Evolutionary conservation across 1,140 invertebrate species (phyloP).

Genomic region (Prorops nasuta): DNA sequence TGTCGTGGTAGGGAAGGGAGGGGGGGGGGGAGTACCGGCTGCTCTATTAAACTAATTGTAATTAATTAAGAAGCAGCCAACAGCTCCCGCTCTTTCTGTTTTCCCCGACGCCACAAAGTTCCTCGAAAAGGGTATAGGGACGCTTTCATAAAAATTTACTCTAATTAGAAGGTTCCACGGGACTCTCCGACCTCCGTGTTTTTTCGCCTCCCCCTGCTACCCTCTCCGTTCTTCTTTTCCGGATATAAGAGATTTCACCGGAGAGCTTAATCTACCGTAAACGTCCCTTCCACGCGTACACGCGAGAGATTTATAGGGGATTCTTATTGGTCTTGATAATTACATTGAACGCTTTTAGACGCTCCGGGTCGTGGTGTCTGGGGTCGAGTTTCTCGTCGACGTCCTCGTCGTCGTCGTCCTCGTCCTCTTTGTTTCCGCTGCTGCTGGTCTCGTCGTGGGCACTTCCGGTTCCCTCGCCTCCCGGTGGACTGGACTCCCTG

Average conservation of each 20-base stretch:
- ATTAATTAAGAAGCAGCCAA: constrained; percentile 47
- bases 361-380: constrained; percentile 88
- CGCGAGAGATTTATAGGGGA: neutral
- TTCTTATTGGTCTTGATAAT: no score
- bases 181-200: no score
- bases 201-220: no score
- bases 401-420: constrained; percentile 91
- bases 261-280: no score
- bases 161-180: constrained; percentile 25
- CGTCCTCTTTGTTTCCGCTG: constrained; percentile 87
- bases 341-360: constrained; percentile 96
- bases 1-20: neutral
- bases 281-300: no score
- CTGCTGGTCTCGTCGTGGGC: constrained; percentile 88
- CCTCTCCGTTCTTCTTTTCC: neutral
- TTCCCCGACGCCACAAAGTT: constrained; percentile 13
- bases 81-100: neutral
- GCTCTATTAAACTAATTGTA: constrained; percentile 53
- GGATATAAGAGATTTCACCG: no score
- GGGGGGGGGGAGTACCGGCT: constrained; percentile 25
- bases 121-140: neutral
- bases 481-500: constrained; percentile 65
- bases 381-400: constrained; percentile 85
- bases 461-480: constrained; percentile 65
- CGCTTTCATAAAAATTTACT: constrained; percentile 29